Evolutionary conservation across 2,888 invertebrate species (phyloP).

Genomic region (Leucophora obtusa): DNA sequence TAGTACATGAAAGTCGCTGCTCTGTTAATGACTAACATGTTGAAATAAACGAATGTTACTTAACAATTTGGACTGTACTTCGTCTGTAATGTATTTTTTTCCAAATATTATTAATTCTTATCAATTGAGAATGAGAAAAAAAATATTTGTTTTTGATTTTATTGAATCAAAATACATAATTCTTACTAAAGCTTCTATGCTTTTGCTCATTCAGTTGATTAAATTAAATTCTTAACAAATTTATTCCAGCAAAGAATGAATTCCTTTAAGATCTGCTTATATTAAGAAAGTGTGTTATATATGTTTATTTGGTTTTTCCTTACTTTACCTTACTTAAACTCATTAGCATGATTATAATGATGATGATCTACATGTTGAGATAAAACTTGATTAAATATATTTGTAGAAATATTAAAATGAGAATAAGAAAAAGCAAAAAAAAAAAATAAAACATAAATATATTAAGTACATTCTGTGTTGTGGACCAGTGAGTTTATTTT

Average conservation of each 20-base stretch:
- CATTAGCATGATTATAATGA: background rate
- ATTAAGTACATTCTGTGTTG: background rate
- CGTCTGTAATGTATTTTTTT: too few relatives aligned
- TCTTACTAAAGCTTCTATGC: too few relatives aligned
- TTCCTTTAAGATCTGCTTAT: background rate
- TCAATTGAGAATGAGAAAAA: too few relatives aligned
- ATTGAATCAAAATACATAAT: too few relatives aligned
- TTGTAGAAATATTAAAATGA: background rate
- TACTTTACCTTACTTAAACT: background rate
- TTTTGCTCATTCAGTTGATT: too few relatives aligned
- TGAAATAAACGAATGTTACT: too few relatives aligned
- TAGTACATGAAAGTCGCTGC: too few relatives aligned
- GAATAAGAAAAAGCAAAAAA: background rate
- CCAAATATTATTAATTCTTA: too few relatives aligned
- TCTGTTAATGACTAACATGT: too few relatives aligned
- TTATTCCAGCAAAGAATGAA: background rate
- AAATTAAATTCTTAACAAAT: too few relatives aligned
- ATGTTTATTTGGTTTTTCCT: background rate
- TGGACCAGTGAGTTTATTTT: background rate
- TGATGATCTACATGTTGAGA: background rate
- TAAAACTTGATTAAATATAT: conserved; percentile 4
- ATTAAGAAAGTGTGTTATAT: background rate
- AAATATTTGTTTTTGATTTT: too few relatives aligned
- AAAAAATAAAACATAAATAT: background rate
- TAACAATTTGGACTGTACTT: too few relatives aligned